Evolutionary conservation across 1,140 invertebrate genomes (phyloP).

Genomic region (Macrosteles quadrilineatus): DNA sequence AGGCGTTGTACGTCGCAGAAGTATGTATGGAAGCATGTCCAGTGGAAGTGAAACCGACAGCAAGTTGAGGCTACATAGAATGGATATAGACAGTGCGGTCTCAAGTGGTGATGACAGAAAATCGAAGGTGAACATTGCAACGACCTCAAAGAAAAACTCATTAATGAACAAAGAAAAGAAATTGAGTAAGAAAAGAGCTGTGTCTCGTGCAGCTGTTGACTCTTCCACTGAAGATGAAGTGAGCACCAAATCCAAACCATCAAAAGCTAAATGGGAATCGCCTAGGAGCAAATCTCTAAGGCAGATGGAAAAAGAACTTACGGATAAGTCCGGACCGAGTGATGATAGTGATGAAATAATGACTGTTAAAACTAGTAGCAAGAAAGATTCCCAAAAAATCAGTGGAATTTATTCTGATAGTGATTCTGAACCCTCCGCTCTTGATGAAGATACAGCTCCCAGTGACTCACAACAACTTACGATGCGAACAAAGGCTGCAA

Average conservation of each 20-base stretch:
- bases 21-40: conserved; percentile 65
- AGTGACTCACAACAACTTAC: conserved; percentile 52
- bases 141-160: conserved; percentile 43
- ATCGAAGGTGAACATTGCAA: background rate
- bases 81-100: conserved; percentile 34
- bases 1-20: conserved; percentile 59
- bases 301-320: conserved; percentile 69
- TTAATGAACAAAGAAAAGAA: conserved; percentile 49
- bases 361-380: conserved; percentile 53
- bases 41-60: conserved; percentile 59
- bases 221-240: conserved; percentile 45
- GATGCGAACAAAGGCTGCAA: conserved; percentile 76
- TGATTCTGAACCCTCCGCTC: conserved; percentile 57
- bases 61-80: conserved; percentile 26
- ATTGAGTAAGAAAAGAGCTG: conserved; percentile 40
- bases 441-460: conserved; percentile 51
- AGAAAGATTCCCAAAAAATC: conserved; percentile 46
- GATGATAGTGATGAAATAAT: conserved; percentile 75
- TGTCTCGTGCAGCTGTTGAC: conserved; percentile 36
- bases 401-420: conserved; percentile 74
- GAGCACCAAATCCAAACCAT: conserved; percentile 26
- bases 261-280: conserved; percentile 53
- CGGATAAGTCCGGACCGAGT: conserved; percentile 39
- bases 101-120: conserved; percentile 39
- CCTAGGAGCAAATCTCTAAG: conserved; percentile 59